Evolutionary conservation across 2,888 invertebrate genomes (phyloP).

Genomic region (Nomada hirtipes): DNA sequence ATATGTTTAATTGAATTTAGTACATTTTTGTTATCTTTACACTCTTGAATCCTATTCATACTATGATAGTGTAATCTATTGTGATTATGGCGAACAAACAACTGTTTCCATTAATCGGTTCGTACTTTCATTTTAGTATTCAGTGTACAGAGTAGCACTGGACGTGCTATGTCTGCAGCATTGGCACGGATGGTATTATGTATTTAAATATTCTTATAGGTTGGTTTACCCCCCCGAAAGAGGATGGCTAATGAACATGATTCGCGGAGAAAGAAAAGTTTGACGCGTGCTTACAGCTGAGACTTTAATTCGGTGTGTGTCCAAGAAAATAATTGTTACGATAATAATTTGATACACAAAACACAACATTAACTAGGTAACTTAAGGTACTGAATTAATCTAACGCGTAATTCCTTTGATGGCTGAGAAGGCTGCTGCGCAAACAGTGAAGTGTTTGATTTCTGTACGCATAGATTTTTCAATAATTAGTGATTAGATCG

Average conservation of each 20-base stretch:
- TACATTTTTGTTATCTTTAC: neutral
- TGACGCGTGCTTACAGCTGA: conserved; percentile 82
- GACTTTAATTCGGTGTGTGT: conserved; percentile 83
- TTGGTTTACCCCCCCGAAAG: conserved; percentile 96
- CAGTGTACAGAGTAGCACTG: neutral
- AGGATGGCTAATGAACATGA: conserved; percentile 91
- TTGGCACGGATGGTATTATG: neutral
- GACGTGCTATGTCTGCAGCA: neutral
- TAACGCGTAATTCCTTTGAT: conserved; percentile 81
- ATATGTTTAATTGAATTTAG: neutral
- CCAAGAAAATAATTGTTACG: conserved; percentile 83
- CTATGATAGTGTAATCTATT: neutral
- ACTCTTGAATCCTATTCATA: neutral
- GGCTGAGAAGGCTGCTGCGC: conserved; percentile 78
- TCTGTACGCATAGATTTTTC: conserved; percentile 71
- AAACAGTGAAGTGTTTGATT: conserved; percentile 76
- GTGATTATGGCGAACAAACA: neutral
- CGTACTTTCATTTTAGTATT: neutral
- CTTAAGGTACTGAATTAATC: conserved; percentile 82
- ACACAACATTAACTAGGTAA: conserved; percentile 83
- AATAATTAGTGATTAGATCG: conserved; percentile 70
- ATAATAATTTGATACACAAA: conserved; percentile 83
- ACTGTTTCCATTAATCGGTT: neutral
- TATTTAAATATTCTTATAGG: conserved; percentile 85
- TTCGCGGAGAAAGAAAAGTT: conserved; percentile 71